Conservation (phyloP, 1,140 invertebrate species). For the Centruroides vittatus region DNA sequence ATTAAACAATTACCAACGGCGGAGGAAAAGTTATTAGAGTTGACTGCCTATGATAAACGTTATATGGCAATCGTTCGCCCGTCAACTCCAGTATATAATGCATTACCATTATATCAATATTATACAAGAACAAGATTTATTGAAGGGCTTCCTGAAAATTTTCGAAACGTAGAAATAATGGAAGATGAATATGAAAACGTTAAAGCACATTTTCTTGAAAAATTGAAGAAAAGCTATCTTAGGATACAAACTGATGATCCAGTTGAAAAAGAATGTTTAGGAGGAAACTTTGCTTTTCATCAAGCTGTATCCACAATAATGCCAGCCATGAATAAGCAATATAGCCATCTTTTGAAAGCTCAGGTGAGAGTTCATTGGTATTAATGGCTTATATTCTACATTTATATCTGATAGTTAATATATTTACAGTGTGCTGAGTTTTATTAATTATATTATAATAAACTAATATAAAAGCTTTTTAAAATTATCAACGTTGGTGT, state of each 20-base stretch:
- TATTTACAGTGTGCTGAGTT: too few relatives aligned
- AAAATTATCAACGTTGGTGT: too few relatives aligned
- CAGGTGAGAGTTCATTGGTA: too few relatives aligned
- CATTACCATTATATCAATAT: constrained; percentile 46
- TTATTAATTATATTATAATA: too few relatives aligned
- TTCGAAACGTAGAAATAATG: background rate
- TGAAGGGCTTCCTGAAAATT: constrained; percentile 23
- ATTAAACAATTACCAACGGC: constrained; percentile 49
- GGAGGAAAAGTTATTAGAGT: constrained; percentile 66
- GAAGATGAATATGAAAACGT: too few relatives aligned
- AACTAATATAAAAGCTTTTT: too few relatives aligned
- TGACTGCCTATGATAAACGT: constrained; percentile 57
- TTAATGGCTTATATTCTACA: too few relatives aligned
- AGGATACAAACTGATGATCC: background rate
- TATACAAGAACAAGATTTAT: constrained; percentile 52
- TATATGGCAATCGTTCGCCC: constrained; percentile 47
- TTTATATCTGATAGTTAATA: too few relatives aligned
- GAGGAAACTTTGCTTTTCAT: background rate
- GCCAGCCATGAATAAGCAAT: background rate
- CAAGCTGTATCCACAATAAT: background rate
- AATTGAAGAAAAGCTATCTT: background rate
- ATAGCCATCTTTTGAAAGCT: too few relatives aligned
- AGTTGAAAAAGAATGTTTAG: background rate
- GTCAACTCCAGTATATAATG: constrained; percentile 45
- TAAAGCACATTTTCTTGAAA: too few relatives aligned